Base-by-base conservation (phyloP, 2,888 invertebrate species). In the Falcaria lacertinaria region DNA sequence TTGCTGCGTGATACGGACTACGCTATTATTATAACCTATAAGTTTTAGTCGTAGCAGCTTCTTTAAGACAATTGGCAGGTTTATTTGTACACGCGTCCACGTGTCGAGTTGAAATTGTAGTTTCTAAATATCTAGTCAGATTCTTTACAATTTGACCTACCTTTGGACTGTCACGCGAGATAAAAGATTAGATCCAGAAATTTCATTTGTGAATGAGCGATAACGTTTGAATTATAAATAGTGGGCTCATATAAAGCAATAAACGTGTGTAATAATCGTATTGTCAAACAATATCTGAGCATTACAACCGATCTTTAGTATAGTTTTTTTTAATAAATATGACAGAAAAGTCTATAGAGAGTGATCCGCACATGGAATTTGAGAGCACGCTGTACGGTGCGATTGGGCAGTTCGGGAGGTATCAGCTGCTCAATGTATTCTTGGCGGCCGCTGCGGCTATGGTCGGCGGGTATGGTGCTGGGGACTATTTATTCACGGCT, bases 401-500 rank as follows among this genome's bases (percentile, higher is more conserved):
- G 64, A 51, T 86, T 40, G 86, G 85, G 45, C 69, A 77, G 44
- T 80, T 84, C 39, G 86, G 85, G 35, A 82, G 78, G 64, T 86
- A 73, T 52, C 86, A 86, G 60, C 42, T 78, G 1, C 53, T 80
- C 44, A 80, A 75, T 47, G 61, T 86, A 40, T 49, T 74, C 42
- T 52, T 86, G 32, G 41, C 80, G 39, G 64, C 74, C 15, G 41
- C 84, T 22, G 80, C 85, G 1, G 70, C 80, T 1, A 70, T 74
- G 7, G 64, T 75, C 15, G 79, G 80, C 37, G 86, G 78, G 15
- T 81, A 75, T 47, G 77, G 83, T 77, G 82, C 85, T 22, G 80
- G 75, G 19, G 86, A 86, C 45, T 86, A 86, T 41, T 69, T 86
- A 60, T 86, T 86, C 48, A 82, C 86, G 25, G 80, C 79, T 11